Base-by-base conservation (phyloP, 2,113 vertebrate genomes). In the Oryzias javanicus region DNA sequence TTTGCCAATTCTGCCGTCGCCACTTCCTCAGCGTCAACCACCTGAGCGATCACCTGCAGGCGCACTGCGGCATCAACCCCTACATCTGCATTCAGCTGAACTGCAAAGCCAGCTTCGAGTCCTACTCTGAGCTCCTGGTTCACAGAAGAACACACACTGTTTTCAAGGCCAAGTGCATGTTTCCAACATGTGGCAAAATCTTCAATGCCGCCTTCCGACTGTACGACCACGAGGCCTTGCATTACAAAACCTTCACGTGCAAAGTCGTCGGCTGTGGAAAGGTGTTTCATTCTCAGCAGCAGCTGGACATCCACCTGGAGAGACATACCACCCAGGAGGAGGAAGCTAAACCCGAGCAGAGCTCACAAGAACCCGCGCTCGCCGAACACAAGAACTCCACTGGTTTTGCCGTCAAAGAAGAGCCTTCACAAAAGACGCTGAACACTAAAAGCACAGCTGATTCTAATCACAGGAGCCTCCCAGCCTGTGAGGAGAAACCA, bases 21-120 rank as follows among this genome's bases (percentile, higher is more conserved):
- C 95, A 98, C 66, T 99, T 99, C 68, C 90, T 98, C 25, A 98
- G 91, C 49, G 94, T 98, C 25, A 93, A 91, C 77, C 97, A 99
- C 73, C 92, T 98, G 60, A 99, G 96, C 6, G 95, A 99, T 85
- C 97, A 99, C 66, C 88, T 98, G 62, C 96, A 98, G 80, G 95
- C 98, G 81, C 97, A 99, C 86, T 98, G 96, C 89, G 96, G 96
- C 55, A 92, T 86, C 56, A 96, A 94, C 54, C 96, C 97, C 4
- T 99, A 99, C 40, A 97, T 98, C 74, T 99, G 97, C 81, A 98
- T 99, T 78, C 97, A 99, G 82, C 78, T 99, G 62, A 95, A 96
- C 70, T 99, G 97, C 84, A 98, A 95, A 66, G 94, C 96, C n/a
- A 94, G 94, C 55, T 99, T 98, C 81, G 89, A 95, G 74, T 94